phyloP scores from a whole-genome alignment of 2,888 invertebrate species.

The Brenthis ino region DNA sequence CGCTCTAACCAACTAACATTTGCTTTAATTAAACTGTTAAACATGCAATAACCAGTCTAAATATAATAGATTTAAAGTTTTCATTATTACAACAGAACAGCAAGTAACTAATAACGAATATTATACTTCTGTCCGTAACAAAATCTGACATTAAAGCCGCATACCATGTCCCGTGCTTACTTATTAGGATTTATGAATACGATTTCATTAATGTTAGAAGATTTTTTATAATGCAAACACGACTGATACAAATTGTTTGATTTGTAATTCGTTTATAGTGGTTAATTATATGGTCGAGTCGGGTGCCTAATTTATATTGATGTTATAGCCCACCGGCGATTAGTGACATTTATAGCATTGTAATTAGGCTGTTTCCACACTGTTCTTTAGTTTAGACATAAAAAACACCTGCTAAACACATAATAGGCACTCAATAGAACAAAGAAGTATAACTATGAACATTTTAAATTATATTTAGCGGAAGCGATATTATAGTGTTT shows the following conservation, averaged over 20 bases:
- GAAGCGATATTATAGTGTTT: no score
- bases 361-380: conserved; percentile 52
- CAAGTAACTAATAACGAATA: conserved; percentile 50
- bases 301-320: conserved; percentile 63
- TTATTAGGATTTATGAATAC: conserved; percentile 76
- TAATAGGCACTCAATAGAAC: conserved; percentile 1
- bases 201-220: conserved; percentile 62
- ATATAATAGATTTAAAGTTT: conserved; percentile 30
- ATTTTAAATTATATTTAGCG: no score
- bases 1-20: conserved; percentile 53
- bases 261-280: conserved; percentile 72
- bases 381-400: conserved; percentile 22
- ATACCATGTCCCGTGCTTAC: conserved; percentile 64
- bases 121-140: conserved; percentile 69
- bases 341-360: conserved; percentile 58
- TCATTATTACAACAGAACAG: conserved; percentile 11
- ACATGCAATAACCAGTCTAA: conserved; percentile 45
- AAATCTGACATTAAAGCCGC: conserved; percentile 75
- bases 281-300: conserved; percentile 64
- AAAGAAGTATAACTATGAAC: not conserved
- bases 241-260: conserved; percentile 74
- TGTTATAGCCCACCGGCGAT: conserved; percentile 42
- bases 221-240: conserved; percentile 73
- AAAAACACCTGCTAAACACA: conserved; percentile 3
- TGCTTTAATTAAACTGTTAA: conserved; percentile 29